A percentile compares a stretch with the other conserved stretches of the same genome.
phyloP scores from a whole-genome alignment of 2,888 invertebrate genomes.

The Meiosimyza decipiens region DNA sequence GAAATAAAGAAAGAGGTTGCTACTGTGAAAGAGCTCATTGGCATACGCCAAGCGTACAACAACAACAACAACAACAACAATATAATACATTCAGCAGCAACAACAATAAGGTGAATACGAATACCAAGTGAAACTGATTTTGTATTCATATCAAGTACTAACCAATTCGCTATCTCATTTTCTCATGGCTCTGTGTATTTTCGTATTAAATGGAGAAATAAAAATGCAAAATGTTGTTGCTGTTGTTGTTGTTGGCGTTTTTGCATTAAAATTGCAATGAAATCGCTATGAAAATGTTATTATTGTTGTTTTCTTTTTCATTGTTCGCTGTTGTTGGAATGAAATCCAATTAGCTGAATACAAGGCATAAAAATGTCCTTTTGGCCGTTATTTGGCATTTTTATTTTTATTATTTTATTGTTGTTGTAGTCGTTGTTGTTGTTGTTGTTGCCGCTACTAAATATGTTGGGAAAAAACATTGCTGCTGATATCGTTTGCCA shows the following conservation, averaged over 20 bases:
- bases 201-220: conserved; percentile 9
- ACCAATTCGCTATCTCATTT: conserved; percentile 42
- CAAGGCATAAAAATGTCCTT: conserved; percentile 34
- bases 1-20: background rate
- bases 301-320: conserved; percentile 43
- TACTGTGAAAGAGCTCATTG: background rate
- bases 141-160: conserved; percentile 65
- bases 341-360: conserved; percentile 56
- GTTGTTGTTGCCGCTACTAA: conserved; percentile 1
- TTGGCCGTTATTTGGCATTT: background rate
- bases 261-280: conserved; percentile 63
- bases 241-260: conserved; percentile 38
- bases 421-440: background rate
- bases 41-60: conserved; percentile 5
- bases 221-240: conserved; percentile 29
- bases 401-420: conserved; percentile 22
- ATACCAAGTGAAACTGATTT: conserved; percentile 50
- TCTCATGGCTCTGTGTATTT: conserved; percentile 12
- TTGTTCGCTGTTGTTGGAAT: conserved; percentile 49
- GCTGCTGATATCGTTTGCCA: too few relatives aligned
- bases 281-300: conserved; percentile 46
- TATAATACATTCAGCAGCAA: too few relatives aligned
- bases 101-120: background rate
- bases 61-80: too few relatives aligned
- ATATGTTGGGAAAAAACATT: too few relatives aligned